A percentile compares a stretch with the other conserved stretches of the same genome.
These are phyloP conservation scores for Furcula furcula DNA, from an alignment of 2,888 invertebrate genomes.

Conservation along the genomic window DNA sequence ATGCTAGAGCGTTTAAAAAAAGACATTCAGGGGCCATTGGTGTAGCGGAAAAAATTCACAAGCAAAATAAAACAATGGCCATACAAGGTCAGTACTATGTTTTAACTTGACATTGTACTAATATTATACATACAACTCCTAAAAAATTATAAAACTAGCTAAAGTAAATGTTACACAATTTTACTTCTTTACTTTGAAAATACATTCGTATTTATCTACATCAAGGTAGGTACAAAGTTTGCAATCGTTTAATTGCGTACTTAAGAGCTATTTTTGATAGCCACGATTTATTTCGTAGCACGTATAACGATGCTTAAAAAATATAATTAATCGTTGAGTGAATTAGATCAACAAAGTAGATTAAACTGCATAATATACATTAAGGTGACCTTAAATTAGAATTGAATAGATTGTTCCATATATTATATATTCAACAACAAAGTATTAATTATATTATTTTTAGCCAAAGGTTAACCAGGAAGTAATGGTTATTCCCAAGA, in stretches of 20 bases:
- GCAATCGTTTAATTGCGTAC: too few species aligned
- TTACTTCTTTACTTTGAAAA: too few species aligned
- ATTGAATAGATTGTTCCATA: neutral
- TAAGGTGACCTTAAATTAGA: slow-evolving; percentile 3
- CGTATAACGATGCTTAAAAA: neutral
- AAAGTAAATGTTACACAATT: too few species aligned
- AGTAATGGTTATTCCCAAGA: too few species aligned
- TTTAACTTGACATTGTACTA: slow-evolving; percentile 51
- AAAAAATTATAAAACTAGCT: too few species aligned
- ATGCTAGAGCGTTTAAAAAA: neutral
- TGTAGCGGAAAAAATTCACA: slow-evolving; percentile 34
- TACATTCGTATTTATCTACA: too few species aligned
- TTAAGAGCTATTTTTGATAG: too few species aligned
- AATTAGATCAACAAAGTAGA: slow-evolving; percentile 5
- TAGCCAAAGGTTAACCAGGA: slow-evolving; percentile 6
- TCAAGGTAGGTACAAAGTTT: too few species aligned
- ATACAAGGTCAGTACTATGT: slow-evolving; percentile 35
- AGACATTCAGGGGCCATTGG: slow-evolving; percentile 7
- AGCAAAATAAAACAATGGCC: slow-evolving; percentile 40
- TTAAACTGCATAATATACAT: slow-evolving; percentile 2
- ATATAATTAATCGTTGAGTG: slow-evolving; percentile 6
- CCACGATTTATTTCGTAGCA: neutral
- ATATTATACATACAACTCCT: too few species aligned
- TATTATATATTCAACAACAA: neutral
- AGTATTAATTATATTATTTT: slow-evolving; percentile 3